These are phyloP conservation scores for Psilopogon haemacephalus DNA, from an alignment of 2,113 vertebrate species.

Conservation along the genomic window DNA sequence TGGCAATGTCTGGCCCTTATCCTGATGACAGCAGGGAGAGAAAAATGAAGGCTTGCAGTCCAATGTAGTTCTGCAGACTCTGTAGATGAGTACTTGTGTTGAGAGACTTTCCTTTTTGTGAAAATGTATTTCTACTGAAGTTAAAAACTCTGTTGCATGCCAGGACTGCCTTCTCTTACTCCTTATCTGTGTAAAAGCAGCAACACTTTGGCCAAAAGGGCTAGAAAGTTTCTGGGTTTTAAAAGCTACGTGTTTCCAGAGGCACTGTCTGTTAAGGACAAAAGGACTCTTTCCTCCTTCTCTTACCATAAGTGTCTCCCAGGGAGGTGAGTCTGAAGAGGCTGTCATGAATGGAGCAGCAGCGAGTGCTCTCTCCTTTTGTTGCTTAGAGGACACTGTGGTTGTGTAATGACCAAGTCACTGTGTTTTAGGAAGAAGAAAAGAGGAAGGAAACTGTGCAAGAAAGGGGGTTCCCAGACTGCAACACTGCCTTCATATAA, in stretches of 20 bases:
- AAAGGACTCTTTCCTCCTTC: not conserved
- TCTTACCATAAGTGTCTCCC: not conserved
- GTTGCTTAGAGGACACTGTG: not conserved
- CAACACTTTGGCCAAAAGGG: not conserved
- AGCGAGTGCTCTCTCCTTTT: not conserved
- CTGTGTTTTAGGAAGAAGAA: constrained; percentile 43
- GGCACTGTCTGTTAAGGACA: not conserved
- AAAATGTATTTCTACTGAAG: not conserved
- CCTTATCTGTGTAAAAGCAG: not conserved
- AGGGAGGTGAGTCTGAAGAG: not conserved
- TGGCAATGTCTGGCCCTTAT: not conserved
- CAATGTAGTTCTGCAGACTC: rapidly evolving
- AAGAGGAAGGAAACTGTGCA: constrained; percentile 62
- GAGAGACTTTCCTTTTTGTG: not conserved
- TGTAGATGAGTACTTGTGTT: not conserved
- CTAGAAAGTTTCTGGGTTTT: not conserved
- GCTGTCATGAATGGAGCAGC: not conserved
- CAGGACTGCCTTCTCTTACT: not conserved
- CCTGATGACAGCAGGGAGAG: not conserved
- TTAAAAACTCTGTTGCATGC: not conserved
- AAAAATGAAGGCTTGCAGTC: not conserved
- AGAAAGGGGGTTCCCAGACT: constrained; percentile 38
- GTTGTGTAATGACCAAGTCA: not conserved
- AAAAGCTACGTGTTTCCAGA: not conserved
- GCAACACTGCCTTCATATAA: not conserved